Percentiles rank a stretch among this genome's conserved stretches.
phyloP scores from a whole-genome alignment of 64 coral and sea anemone genomes.

The Catalaphyllia jardinei region DNA sequence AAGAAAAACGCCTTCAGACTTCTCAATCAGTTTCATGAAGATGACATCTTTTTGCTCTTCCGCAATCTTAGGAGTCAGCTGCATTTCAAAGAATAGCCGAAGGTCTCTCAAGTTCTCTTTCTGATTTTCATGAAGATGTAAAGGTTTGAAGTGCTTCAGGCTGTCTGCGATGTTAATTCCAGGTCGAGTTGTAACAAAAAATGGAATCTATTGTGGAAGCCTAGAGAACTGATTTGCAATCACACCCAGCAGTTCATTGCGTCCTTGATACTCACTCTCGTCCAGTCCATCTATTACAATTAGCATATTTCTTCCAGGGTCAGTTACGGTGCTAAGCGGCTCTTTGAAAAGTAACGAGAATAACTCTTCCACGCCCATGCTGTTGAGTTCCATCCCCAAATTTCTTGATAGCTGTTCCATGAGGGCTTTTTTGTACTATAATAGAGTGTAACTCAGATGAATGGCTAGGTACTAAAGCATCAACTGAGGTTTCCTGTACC shows the following conservation, averaged over 20 bases:
- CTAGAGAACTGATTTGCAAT: slow-evolving; percentile 19
- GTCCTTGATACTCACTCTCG: slow-evolving; percentile 36
- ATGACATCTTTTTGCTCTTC: neutral
- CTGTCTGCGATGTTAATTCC: neutral
- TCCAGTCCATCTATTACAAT: slow-evolving; percentile 38
- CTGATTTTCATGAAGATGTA: neutral
- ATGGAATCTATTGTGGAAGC: neutral
- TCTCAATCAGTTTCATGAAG: neutral
- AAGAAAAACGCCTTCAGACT: slow-evolving; percentile 37
- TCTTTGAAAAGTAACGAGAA: slow-evolving; percentile 20
- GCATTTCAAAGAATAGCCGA: neutral
- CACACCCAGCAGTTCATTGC: neutral
- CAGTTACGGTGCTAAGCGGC: neutral
- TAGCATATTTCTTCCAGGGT: neutral
- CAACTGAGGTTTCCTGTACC: slow-evolving; percentile 33
- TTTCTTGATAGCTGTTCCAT: slow-evolving; percentile 42
- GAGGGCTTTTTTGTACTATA: slow-evolving; percentile 12
- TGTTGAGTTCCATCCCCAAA: slow-evolving; percentile 10
- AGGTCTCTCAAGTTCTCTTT: slow-evolving; percentile 3
- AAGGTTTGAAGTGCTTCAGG: neutral
- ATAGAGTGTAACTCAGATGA: slow-evolving; percentile 18
- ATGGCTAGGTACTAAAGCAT: slow-evolving; percentile 44
- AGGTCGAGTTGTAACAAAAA: slow-evolving; percentile 22
- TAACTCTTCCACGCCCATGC: slow-evolving; percentile 34
- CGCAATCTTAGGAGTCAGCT: neutral